Evolutionary conservation across 2,113 vertebrate species (phyloP), one percentile per base, ranked within the genome.

Genomic region (Brachyhypopomus occidentalis): DNA sequence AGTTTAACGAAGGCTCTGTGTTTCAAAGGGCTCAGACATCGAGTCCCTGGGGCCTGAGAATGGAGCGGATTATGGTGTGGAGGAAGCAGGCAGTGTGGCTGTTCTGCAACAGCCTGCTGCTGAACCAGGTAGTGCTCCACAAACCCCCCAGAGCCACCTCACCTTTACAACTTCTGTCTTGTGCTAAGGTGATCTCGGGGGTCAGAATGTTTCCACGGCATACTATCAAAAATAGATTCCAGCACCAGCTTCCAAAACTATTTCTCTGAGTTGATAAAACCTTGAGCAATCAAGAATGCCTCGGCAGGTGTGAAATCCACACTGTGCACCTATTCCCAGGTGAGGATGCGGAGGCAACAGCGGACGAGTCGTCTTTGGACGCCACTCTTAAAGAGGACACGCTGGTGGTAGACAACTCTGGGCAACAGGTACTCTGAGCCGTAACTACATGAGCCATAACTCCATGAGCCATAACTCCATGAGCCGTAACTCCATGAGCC

Each of bases 21-120:
- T 84, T 85, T 60, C 0, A 59, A 62, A 98, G 98, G 97, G 97
- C 72, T 99, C 97, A 55, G 96, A 98, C 83, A 91, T 95, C 27
- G 98, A 98, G 91, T 92, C 93, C 0, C 85, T 96, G 82, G 93
- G 88, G 55, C 89, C 90, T 4, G 96, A 97, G 81, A 91, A 85
- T 56, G 88, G 87, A 4, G 91, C 79, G 66, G 87, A 92, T 27
- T 88, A 86, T 30, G 92, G 76, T 30, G 74, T 36, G 0, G 93
- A 92, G 38, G 83, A 87, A 17, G 83, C 87, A 17, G 92, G 91
- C 59, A 82, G 78, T 0, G 64, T 89, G 71, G 80, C 89, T 52
- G 84, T 88, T 80, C 90, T 75, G 52, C 85, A 91, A 56, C 84
- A 89, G 58, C 79, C 85, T 0, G 2, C 77, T 16, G 88, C 87